Evolutionary conservation across 1,140 invertebrate species (phyloP), one percentile per base, ranked within the genome.

Genomic region (Trachelipus rathkii): DNA sequence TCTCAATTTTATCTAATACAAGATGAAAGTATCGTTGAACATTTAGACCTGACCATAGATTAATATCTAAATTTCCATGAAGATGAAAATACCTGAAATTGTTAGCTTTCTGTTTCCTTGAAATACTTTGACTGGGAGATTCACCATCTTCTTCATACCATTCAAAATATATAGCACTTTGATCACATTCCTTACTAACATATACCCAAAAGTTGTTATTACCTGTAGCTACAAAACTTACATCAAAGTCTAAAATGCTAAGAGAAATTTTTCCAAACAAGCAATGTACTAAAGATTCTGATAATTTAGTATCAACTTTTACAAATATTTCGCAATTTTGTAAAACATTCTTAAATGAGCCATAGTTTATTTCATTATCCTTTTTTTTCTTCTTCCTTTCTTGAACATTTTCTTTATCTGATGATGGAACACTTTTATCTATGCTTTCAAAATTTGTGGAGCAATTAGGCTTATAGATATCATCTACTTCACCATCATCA

Each of bases 161-260:
- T 79, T 86, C 85, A 81, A 83, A 84, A 74, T 85, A 86, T 15
- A 86, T 44, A 70, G 85, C 82, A 77, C 82, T 83, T 33, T 77
- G 70, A 44, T 80, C 77, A 23, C 70, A 71, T n/a, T 80, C 75
- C 13, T 82, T 71, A 79, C 82, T 82, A 5, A 86, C 80, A 81
- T 86, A 85, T 43, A 86, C 72, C 84, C 83, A 85, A 73, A 82
- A 84, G 53, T 83, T 78, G 72, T 77, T 46, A 74, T 76, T 67
- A 3, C n/a, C n/a, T 82, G 78, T 72, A 74, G 75, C 60, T 75
- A 45, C 44, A 21, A 67, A 11, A 77, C 10, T 44, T 43, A 50
- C 71, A 45, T 77, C 43, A 53, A 71, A 43, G 19, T 69, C 44
- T n/a, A 46, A 68, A n/a, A 81, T 76, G 15, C 70, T 73, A 10